These are phyloP conservation scores for Halesus radiatus DNA, from an alignment of 1,140 invertebrate genomes.

Conservation along the genomic window DNA sequence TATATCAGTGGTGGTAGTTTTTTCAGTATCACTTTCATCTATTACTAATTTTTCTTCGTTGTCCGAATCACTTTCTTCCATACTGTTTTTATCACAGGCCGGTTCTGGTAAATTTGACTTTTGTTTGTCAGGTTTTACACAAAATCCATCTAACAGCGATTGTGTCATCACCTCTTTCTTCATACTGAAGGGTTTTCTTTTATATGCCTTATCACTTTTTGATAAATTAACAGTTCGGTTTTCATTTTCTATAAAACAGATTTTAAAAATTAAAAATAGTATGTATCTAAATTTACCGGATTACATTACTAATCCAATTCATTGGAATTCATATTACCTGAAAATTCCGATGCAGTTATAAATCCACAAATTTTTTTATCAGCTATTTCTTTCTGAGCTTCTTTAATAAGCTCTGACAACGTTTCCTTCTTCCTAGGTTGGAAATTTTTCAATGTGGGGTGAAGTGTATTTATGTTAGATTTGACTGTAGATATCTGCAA, in stretches of 20 bases:
- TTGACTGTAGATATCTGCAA: slow-evolving; percentile 44
- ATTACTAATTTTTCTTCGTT: slow-evolving; percentile 44
- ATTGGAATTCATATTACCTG: slow-evolving; percentile 20
- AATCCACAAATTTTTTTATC: slow-evolving; percentile 42
- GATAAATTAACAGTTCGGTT: slow-evolving; percentile 44
- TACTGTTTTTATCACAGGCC: slow-evolving; percentile 11
- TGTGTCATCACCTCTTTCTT: slow-evolving; percentile 51
- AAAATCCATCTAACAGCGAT: slow-evolving; percentile 50
- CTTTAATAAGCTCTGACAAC: slow-evolving; percentile 42
- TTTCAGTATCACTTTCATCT: slow-evolving; percentile 48
- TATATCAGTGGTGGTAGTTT: slow-evolving; percentile 6
- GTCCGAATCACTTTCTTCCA: slow-evolving; percentile 44
- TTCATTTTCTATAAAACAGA: slow-evolving; percentile 36
- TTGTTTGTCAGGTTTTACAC: slow-evolving; percentile 35
- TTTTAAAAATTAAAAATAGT: slow-evolving; percentile 1
- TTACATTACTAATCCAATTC: no score
- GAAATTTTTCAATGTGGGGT: slow-evolving; percentile 47
- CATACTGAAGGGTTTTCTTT: slow-evolving; percentile 48
- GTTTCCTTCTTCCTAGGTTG: slow-evolving; percentile 41
- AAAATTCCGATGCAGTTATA: slow-evolving; percentile 42
- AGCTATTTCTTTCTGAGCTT: slow-evolving; percentile 38
- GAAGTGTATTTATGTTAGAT: slow-evolving; percentile 52
- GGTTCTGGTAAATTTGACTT: neutral
- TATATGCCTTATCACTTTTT: slow-evolving; percentile 50
- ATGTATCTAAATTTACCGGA: no score